Percentiles rank a stretch among this genome's conserved stretches.
phyloP scores from a whole-genome alignment of 2,888 invertebrate species.

The Apamea monoglypha region DNA sequence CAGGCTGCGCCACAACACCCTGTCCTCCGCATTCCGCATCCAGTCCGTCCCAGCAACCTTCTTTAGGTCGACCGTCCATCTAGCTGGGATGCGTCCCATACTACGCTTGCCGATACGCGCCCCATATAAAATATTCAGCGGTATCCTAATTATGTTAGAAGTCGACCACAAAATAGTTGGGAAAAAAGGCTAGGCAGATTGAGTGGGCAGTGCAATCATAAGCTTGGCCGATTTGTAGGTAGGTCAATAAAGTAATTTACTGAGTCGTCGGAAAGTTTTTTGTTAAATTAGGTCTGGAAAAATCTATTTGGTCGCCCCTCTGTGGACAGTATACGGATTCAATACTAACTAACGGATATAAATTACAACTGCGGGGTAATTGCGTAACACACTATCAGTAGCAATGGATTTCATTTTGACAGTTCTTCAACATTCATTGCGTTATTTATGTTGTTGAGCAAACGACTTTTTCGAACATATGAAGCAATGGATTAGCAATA shows the following conservation, averaged over 20 bases:
- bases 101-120: too few species aligned
- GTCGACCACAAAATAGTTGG: background rate
- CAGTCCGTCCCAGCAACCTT: too few species aligned
- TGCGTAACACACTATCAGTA: too few species aligned
- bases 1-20: too few species aligned
- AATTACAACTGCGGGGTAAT: background rate
- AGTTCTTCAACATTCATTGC: too few species aligned
- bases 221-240: background rate
- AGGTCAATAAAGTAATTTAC: slow-evolving; percentile 12
- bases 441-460: too few species aligned
- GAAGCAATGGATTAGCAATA: too few species aligned
- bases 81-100: too few species aligned
- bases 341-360: background rate
- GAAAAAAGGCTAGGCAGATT: background rate
- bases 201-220: slow-evolving; percentile 1
- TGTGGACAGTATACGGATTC: background rate
- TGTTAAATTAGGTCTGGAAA: slow-evolving; percentile 1
- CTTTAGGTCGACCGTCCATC: too few species aligned
- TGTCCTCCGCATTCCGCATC: too few species aligned
- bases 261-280: background rate
- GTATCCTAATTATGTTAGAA: background rate
- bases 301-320: background rate
- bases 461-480: too few species aligned
- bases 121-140: background rate
- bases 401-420: too few species aligned